Percentiles rank a stretch among this genome's conserved stretches.
These are phyloP conservation scores for Erynnis tages DNA, from an alignment of 2,888 invertebrate genomes.

Conservation along the genomic window DNA sequence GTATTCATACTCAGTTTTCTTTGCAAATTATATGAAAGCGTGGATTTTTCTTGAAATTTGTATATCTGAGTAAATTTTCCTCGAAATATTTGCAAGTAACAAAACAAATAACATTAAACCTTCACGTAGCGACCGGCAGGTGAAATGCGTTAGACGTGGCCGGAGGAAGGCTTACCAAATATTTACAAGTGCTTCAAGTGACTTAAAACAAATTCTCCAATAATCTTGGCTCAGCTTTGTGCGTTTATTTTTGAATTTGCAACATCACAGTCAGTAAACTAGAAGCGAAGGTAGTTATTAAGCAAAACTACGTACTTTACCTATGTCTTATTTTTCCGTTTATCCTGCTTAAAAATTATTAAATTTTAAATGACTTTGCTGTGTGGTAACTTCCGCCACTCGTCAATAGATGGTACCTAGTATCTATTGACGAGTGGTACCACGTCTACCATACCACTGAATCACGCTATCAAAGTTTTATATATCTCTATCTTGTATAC, in stretches of 20 bases:
- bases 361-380: too few species aligned
- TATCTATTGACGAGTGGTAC: too few species aligned
- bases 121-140: conserved; percentile 55
- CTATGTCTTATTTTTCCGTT: too few species aligned
- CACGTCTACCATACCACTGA: too few species aligned
- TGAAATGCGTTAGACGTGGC: conserved; percentile 52
- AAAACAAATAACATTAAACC: conserved; percentile 63
- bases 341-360: too few species aligned
- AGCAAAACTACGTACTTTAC: too few species aligned
- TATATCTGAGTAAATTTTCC: background rate
- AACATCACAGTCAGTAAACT: background rate
- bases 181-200: conserved; percentile 76
- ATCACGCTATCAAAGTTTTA: too few species aligned
- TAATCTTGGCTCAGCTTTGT: conserved; percentile 70
- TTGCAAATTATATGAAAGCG: background rate
- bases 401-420: too few species aligned
- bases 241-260: conserved; percentile 59
- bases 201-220: conserved; percentile 79
- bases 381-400: too few species aligned
- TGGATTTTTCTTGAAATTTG: background rate
- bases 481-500: too few species aligned
- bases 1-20: background rate
- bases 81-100: conserved; percentile 30
- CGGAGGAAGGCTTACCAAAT: conserved; percentile 73
- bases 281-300: too few species aligned